Base-by-base conservation (phyloP, 2,888 invertebrate species). In the Phymatocera aterrima region DNA sequence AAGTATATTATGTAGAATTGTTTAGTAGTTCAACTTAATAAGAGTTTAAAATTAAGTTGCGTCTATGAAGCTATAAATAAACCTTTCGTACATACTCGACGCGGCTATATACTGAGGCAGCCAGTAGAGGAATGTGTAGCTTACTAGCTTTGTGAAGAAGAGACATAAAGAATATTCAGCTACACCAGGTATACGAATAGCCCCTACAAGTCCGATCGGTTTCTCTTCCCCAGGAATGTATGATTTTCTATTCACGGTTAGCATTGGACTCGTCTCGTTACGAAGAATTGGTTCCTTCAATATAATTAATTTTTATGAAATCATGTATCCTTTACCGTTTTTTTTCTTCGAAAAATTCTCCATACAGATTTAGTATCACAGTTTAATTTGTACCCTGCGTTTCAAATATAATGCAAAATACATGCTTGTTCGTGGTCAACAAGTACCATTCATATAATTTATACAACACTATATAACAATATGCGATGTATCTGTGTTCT, bases 61-160 rank as follows among this genome's bases (percentile, higher is more conserved):
- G 70, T 18, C 75, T 31, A 37, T 79, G 21, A 40, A 37, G 40
- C 10, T 8, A 46, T 43, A 46, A 8, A 68, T 46, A 18, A 54
- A 24, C 24, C 1, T 65, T 34, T 40, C 65, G 43, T 84, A 94
- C 96, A 95, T 90, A 97, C 97, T 95, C 61, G 96, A 95, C 65
- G 93, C 93, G 81, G 95, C 94, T 79, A 99, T 97, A 87, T 98
- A 99, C 3, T 95, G 91, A 28, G 99, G 99, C 87, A 99, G 92
- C 99, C 99, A 99, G 90, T 97, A 99, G 70, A 99, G 93, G 92
- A 99, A 99, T 79, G 98, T 99, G 89, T 99, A 99, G 90, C 97
- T 97, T 86, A 99, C 98, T 51, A 99, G 93, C 91, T 99, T 99
- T 15, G 98, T 97, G 91, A 99, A 99, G 91, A 99, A 99, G 54